Evolutionary conservation across 2,113 vertebrate genomes (phyloP).

Genomic region (Emydura subglobosa): DNA sequence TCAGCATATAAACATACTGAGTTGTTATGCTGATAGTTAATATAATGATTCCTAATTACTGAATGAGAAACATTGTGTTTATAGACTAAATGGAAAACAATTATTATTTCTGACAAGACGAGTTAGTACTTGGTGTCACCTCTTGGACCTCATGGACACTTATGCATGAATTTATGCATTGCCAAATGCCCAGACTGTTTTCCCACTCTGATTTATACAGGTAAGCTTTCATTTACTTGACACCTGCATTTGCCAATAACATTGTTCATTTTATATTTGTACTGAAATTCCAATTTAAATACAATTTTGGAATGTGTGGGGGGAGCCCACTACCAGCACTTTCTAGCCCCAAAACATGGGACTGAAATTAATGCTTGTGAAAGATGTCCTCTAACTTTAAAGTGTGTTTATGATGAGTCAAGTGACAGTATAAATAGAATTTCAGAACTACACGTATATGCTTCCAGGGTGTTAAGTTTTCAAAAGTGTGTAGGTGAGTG

Average conservation of each 20-base stretch:
- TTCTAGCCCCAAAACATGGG: constrained; percentile 17
- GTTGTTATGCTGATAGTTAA: constrained; percentile 7
- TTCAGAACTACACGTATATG: not conserved
- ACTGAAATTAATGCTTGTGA: not conserved
- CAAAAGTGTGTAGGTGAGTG: not conserved
- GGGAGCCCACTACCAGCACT: constrained; percentile 11
- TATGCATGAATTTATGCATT: not conserved
- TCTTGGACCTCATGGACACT: not conserved
- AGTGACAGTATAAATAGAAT: constrained; percentile 29
- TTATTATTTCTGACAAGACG: constrained; percentile 26
- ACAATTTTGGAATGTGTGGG: constrained; percentile 23
- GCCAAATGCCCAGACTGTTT: not conserved
- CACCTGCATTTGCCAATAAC: constrained; percentile 19
- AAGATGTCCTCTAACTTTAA: constrained; percentile 37
- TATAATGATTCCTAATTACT: not conserved
- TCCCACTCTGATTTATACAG: not conserved
- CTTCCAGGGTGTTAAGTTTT: not conserved
- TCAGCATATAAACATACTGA: constrained; percentile 5
- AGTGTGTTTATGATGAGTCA: constrained; percentile 14
- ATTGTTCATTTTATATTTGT: constrained; percentile 17
- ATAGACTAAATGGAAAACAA: not conserved
- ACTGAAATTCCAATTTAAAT: constrained; percentile 28
- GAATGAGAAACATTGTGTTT: not conserved
- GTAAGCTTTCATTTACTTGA: constrained; percentile 36
- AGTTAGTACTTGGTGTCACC: not conserved